Percentiles rank a stretch among this genome's conserved stretches.
Evolutionary conservation across 1,140 invertebrate species (phyloP).

Genomic region (Trichonephila clavata): DNA sequence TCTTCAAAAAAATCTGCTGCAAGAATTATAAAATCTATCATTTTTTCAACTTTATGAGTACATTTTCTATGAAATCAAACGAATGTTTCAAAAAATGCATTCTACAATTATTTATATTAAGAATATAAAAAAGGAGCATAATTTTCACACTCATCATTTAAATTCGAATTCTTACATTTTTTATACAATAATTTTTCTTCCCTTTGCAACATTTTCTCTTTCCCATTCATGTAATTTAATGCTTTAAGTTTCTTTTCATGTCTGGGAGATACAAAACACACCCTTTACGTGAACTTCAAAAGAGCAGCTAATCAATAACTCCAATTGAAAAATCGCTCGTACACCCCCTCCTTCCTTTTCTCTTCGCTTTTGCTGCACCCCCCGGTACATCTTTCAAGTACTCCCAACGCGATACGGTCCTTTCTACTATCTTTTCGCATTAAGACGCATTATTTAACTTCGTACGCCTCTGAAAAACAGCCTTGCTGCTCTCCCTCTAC

Average conservation of each 20-base stretch:
- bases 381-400: constrained; percentile 13
- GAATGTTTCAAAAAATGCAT: too few species aligned
- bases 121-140: too few species aligned
- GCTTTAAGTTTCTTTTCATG: background rate
- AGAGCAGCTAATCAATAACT: constrained; percentile 35
- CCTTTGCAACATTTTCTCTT: background rate
- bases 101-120: too few species aligned
- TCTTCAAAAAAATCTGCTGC: too few species aligned
- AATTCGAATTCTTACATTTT: too few species aligned
- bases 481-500: constrained; percentile 4
- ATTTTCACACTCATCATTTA: too few species aligned
- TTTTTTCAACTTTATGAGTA: too few species aligned
- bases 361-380: background rate
- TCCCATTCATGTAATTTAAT: too few species aligned
- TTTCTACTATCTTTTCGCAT: constrained; percentile 53
- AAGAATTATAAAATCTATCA: too few species aligned
- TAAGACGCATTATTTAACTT: constrained; percentile 67
- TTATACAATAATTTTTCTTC: background rate
- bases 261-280: background rate
- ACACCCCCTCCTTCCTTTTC: background rate
- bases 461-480: constrained; percentile 37
- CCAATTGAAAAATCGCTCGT: constrained; percentile 26
- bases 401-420: background rate
- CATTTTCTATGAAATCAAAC: too few species aligned
- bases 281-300: constrained; percentile 14